A percentile compares a stretch with the other conserved stretches of the same genome.
These are phyloP conservation scores for Patella pellucida DNA, from an alignment of 2,888 invertebrate species.

Conservation along the genomic window DNA sequence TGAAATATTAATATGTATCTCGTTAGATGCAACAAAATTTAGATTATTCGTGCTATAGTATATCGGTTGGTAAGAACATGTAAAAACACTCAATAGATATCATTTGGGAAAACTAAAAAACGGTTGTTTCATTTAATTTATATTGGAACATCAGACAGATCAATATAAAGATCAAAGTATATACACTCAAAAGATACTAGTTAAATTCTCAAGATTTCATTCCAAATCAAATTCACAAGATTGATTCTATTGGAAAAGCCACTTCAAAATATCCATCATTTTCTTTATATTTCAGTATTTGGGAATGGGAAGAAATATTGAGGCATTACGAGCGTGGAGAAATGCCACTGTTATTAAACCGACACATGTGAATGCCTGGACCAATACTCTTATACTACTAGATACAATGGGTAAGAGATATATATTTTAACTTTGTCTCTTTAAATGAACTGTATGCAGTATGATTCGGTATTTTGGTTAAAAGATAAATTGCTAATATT, in stretches of 20 bases:
- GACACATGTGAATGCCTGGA: conserved; percentile 89
- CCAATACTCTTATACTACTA: conserved; percentile 87
- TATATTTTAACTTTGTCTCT: too few relatives aligned
- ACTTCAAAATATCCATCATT: conserved; percentile 13
- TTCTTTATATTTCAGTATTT: conserved; percentile 77
- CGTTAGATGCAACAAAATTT: too few relatives aligned
- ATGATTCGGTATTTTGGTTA: neutral
- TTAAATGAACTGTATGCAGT: neutral
- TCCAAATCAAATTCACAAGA: neutral
- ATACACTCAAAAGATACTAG: neutral
- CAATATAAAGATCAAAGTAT: neutral
- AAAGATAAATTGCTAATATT: neutral
- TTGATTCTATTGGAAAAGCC: too few relatives aligned
- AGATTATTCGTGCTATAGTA: too few relatives aligned
- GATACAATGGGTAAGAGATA: conserved; percentile 79
- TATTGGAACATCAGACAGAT: too few relatives aligned
- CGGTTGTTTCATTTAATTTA: too few relatives aligned
- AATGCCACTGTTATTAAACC: conserved; percentile 84
- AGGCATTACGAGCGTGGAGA: conserved; percentile 86
- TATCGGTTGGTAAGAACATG: neutral
- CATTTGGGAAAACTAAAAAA: neutral
- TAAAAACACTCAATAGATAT: too few relatives aligned
- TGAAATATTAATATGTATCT: too few relatives aligned
- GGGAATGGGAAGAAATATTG: conserved; percentile 80
- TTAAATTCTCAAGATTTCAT: neutral